Evolutionary conservation across 2,113 vertebrate species (phyloP).

Genomic region (Hippocampus abdominalis): DNA sequence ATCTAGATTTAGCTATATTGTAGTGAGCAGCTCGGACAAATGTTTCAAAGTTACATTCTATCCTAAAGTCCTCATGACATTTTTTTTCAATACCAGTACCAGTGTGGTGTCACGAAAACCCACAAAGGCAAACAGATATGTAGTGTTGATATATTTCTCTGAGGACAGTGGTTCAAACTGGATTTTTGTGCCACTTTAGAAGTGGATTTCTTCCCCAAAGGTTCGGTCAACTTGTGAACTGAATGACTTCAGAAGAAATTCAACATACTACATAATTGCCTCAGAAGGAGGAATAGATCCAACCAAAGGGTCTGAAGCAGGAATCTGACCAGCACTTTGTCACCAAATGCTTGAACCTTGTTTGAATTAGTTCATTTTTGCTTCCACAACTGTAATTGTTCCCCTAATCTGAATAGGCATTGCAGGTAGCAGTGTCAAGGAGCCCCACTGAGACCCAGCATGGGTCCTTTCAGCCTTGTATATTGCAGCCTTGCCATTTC

Average conservation of each 20-base stretch:
- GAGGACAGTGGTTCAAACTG: not conserved
- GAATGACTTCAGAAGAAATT: not conserved
- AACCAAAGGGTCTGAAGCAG: conserved; percentile 23
- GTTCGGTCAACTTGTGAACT: not conserved
- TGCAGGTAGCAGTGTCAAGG: conserved; percentile 60
- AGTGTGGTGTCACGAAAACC: no score
- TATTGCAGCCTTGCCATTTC: conserved; percentile 68
- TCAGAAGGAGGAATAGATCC: conserved; percentile 27
- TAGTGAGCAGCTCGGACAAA: no score
- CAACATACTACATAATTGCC: not conserved
- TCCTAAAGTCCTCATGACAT: no score
- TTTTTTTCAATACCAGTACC: no score
- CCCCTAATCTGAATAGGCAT: conserved; percentile 67
- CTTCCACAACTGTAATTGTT: conserved; percentile 67
- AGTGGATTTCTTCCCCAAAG: not conserved
- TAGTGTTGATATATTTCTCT: not conserved
- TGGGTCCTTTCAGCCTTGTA: conserved; percentile 68
- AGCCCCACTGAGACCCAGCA: conserved; percentile 67
- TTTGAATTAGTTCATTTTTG: conserved; percentile 69
- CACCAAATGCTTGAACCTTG: conserved; percentile 52
- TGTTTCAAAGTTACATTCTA: no score
- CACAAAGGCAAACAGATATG: not conserved
- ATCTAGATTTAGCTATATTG: no score
- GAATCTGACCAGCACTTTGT: conserved; percentile 49
- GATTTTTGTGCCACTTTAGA: not conserved